phyloP scores from a whole-genome alignment of 2,888 invertebrate genomes.

The Eupithecia tripunctaria region DNA sequence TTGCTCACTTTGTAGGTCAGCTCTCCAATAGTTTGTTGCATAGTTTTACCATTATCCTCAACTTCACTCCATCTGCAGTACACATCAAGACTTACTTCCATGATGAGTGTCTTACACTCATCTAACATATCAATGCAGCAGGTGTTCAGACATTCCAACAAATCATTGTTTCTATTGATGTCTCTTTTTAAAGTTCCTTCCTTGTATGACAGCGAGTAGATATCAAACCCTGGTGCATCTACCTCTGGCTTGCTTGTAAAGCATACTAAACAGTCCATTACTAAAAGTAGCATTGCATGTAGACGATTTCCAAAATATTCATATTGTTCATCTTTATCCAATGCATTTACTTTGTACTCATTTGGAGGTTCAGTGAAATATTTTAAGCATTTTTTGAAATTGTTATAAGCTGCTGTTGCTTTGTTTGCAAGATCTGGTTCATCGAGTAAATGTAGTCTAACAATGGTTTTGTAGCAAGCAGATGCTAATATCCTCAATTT shows the following conservation, averaged over 20 bases:
- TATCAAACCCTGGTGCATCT: constrained; percentile 48
- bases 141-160: constrained; percentile 61
- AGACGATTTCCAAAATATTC: constrained; percentile 65
- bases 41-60: constrained; percentile 65
- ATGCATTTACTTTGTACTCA: constrained; percentile 54
- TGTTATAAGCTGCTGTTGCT: constrained; percentile 52
- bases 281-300: constrained; percentile 53
- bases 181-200: constrained; percentile 51
- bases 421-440: constrained; percentile 47
- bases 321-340: constrained; percentile 64
- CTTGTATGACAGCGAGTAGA: constrained; percentile 64
- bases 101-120: constrained; percentile 64
- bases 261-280: constrained; percentile 57
- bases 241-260: constrained; percentile 55
- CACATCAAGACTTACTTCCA: constrained; percentile 74
- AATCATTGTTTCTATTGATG: constrained; percentile 46
- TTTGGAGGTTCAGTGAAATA: constrained; percentile 70
- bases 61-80: constrained; percentile 80
- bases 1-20: constrained; percentile 62
- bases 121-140: constrained; percentile 64
- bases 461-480: constrained; percentile 65
- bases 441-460: constrained; percentile 64
- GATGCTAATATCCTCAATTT: constrained; percentile 58
- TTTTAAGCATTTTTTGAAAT: constrained; percentile 64
- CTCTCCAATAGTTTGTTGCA: constrained; percentile 73